Conservation (phyloP, 2,888 invertebrate species). For the Rhagonycha lutea region DNA sequence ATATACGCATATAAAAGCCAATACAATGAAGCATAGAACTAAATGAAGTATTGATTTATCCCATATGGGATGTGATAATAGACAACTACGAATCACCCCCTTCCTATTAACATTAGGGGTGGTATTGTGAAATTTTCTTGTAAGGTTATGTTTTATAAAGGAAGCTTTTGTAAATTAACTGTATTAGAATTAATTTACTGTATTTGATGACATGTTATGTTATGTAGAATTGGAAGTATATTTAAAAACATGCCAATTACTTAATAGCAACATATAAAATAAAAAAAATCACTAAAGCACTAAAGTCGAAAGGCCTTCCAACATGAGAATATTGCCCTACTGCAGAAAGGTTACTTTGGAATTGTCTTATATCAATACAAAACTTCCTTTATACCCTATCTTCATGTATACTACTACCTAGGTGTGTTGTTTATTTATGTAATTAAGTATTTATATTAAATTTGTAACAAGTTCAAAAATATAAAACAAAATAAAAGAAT, state of each 20-base stretch:
- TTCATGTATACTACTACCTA: too few relatives aligned
- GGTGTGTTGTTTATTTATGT: too few relatives aligned
- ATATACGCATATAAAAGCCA: conserved; percentile 4
- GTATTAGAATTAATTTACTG: conserved; percentile 33
- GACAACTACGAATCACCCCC: conserved; percentile 35
- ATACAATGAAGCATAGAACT: conserved; percentile 12
- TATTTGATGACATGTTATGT: too few relatives aligned
- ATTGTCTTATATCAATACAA: too few relatives aligned
- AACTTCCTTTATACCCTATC: too few relatives aligned
- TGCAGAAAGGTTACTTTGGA: too few relatives aligned
- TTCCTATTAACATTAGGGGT: conserved; percentile 32
- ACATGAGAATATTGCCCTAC: too few relatives aligned
- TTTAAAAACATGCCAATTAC: neutral
- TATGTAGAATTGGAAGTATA: neutral
- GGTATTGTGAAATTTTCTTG: conserved; percentile 26
- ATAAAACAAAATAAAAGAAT: neutral
- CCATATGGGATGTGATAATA: conserved; percentile 40
- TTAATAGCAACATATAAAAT: neutral
- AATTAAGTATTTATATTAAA: too few relatives aligned
- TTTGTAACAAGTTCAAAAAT: neutral
- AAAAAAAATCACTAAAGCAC: too few relatives aligned
- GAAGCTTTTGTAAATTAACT: conserved; percentile 37
- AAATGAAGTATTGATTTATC: conserved; percentile 38
- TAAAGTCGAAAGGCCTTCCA: too few relatives aligned
- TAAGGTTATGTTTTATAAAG: conserved; percentile 37